Percentiles rank a stretch among this genome's conserved stretches.
Conservation (phyloP, 2,113 vertebrate genomes). For the Marcusenius ussheri region DNA sequence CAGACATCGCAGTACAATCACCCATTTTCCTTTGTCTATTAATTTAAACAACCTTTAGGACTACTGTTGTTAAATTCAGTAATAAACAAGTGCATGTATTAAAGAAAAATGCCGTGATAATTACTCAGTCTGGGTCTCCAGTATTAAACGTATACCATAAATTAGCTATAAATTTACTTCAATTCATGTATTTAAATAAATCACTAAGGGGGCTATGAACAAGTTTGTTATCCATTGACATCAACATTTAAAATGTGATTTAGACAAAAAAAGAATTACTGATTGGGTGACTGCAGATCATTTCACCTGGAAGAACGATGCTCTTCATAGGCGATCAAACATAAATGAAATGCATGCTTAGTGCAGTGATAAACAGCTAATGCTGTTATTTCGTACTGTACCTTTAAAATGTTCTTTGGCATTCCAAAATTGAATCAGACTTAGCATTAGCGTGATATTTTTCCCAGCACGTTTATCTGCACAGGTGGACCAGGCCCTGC, state of each 20-base stretch:
- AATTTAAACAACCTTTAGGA: background rate
- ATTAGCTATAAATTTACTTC: background rate
- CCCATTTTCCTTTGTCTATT: background rate
- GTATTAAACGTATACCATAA: background rate
- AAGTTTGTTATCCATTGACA: background rate
- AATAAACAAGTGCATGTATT: background rate
- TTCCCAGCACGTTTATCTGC: background rate
- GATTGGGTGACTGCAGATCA: background rate
- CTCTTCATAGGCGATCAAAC: background rate
- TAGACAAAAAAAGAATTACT: background rate
- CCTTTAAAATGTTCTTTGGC: background rate
- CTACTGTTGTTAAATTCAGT: background rate
- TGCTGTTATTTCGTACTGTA: background rate
- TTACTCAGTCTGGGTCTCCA: background rate
- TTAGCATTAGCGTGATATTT: background rate
- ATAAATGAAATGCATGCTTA: background rate
- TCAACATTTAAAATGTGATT: background rate
- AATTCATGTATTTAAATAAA: background rate
- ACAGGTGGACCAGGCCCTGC: background rate
- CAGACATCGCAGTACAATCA: background rate
- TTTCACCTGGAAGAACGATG: background rate
- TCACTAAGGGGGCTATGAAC: background rate
- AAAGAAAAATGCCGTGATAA: background rate
- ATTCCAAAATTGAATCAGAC: background rate
- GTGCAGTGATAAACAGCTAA: background rate